Evolutionary conservation across 2,797 vertebrate genomes (phyloP).

Genomic region (Varecia variegata): DNA sequence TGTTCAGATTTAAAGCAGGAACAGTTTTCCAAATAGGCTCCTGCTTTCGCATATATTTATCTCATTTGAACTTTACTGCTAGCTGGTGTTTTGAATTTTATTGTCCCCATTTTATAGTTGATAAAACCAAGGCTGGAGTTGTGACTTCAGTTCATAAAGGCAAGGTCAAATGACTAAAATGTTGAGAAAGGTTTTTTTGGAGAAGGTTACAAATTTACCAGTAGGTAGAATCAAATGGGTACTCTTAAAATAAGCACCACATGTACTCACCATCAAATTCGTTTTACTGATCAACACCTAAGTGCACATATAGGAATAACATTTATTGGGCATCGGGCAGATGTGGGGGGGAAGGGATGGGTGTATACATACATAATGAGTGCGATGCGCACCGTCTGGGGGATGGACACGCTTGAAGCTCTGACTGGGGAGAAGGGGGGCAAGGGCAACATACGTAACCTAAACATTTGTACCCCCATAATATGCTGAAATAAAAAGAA

Average conservation of each 20-base stretch:
- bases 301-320: too few relatives aligned
- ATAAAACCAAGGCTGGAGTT: conserved; percentile 30
- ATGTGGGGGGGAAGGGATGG: too few relatives aligned
- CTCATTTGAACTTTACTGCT: not conserved
- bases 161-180: conserved; percentile 36
- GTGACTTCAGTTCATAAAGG: conserved; percentile 6
- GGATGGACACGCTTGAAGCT: too few relatives aligned
- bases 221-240: not conserved
- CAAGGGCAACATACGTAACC: too few relatives aligned
- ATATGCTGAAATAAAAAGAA: too few relatives aligned
- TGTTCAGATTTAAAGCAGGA: not conserved
- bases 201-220: not conserved
- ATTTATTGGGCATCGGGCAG: too few relatives aligned
- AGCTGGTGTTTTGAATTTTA: not conserved
- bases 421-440: too few relatives aligned
- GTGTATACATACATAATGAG: too few relatives aligned
- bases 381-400: too few relatives aligned
- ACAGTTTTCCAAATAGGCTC: not conserved
- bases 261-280: too few relatives aligned
- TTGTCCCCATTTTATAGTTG: conserved; percentile 5
- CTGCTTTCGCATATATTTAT: not conserved
- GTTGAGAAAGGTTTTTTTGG: conserved; percentile 33
- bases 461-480: too few relatives aligned
- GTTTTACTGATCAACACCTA: too few relatives aligned
- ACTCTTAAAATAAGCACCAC: conserved; percentile 25